A percentile compares a stretch with the other conserved stretches of the same genome.
Conservation (phyloP, 2,797 vertebrate species). For the Menidia menidia region DNA sequence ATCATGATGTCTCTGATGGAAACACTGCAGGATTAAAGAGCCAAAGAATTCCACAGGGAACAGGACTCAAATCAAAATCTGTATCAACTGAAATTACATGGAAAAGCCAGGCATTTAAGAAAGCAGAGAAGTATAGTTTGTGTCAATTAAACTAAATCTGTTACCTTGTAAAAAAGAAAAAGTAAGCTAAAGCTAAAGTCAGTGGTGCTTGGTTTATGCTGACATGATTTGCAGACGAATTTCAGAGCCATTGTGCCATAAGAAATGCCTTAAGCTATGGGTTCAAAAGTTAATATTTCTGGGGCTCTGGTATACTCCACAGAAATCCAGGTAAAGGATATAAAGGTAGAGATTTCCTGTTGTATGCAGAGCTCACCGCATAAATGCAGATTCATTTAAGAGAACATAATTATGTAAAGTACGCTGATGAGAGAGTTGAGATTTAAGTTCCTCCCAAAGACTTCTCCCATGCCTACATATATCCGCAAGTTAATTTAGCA, state of each 20-base stretch:
- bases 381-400: background rate
- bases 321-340: background rate
- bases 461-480: background rate
- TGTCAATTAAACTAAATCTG: background rate
- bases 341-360: background rate
- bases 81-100: no score
- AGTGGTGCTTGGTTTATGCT: no score
- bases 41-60: constrained; percentile 56
- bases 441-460: background rate
- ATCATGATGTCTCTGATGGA: constrained; percentile 41
- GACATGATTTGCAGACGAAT: background rate
- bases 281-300: background rate
- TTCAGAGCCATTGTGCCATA: background rate
- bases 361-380: background rate
- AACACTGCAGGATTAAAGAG: constrained; percentile 26
- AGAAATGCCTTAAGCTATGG: background rate
- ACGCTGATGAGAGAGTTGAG: no score
- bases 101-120: background rate
- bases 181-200: no score
- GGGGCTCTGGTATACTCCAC: background rate
- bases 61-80: constrained; percentile 31
- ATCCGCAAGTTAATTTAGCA: background rate
- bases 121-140: background rate
- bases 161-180: no score
- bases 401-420: background rate